A percentile compares a stretch with the other conserved stretches of the same genome.
phyloP scores from a whole-genome alignment of 2,797 vertebrate genomes.

The Hyperoplus lanceolatus region DNA sequence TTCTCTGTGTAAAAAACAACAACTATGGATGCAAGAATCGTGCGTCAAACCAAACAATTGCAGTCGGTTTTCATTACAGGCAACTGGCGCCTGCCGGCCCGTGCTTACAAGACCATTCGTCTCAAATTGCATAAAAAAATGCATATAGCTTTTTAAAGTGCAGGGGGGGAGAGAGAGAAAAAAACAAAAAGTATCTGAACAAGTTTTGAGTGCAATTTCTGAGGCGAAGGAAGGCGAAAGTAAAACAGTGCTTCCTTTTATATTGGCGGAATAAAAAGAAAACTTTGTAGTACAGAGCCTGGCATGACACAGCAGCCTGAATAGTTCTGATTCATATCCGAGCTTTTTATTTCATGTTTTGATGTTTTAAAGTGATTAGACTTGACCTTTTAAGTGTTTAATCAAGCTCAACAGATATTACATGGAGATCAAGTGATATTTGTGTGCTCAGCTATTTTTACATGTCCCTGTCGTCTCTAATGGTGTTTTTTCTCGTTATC shows the following conservation, averaged over 20 bases:
- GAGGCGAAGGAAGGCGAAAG: neutral
- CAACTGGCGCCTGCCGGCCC: constrained; percentile 57
- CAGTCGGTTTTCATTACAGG: constrained; percentile 57
- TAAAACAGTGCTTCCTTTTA: constrained; percentile 32
- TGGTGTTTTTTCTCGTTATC: neutral
- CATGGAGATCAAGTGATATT: neutral
- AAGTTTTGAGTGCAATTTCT: constrained; percentile 4
- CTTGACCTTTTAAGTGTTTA: constrained; percentile 26
- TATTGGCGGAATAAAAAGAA: constrained; percentile 3
- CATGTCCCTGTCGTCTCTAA: neutral
- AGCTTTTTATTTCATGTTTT: constrained; percentile 21
- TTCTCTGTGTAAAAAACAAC: neutral
- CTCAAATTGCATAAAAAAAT: constrained; percentile 63
- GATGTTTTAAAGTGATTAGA: constrained; percentile 36
- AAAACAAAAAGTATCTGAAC: neutral
- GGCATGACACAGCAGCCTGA: neutral
- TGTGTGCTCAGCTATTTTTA: neutral
- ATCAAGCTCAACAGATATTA: neutral
- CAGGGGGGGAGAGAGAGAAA: too few species aligned
- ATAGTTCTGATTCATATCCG: constrained; percentile 6
- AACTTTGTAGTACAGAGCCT: neutral
- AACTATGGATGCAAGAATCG: constrained; percentile 4
- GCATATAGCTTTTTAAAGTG: constrained; percentile 40
- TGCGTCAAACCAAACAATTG: constrained; percentile 41
- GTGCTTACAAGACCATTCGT: constrained; percentile 25